Conservation (phyloP, 2,797 vertebrate genomes). For the Kryptopterus vitreolus region DNA sequence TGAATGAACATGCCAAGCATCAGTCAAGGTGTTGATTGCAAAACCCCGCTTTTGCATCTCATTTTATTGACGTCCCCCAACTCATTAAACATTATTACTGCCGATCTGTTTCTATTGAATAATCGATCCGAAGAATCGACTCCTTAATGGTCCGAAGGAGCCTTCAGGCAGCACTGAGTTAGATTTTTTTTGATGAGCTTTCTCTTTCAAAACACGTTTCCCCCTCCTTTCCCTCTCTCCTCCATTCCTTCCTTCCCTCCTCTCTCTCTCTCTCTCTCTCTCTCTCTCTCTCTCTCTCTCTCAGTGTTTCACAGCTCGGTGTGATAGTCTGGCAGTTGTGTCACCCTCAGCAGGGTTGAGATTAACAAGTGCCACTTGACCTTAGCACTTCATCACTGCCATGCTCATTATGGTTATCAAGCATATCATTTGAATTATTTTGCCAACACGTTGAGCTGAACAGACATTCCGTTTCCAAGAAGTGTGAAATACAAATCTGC, state of each 20-base stretch:
- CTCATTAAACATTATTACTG: slow-evolving; percentile 40
- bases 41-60: not conserved
- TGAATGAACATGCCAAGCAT: not conserved
- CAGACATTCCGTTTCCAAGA: not conserved
- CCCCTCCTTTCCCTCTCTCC: not conserved
- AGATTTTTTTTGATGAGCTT: slow-evolving; percentile 19
- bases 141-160: slow-evolving; percentile 35
- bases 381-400: slow-evolving; percentile 27
- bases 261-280: not conserved
- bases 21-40: not conserved
- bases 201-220: not conserved
- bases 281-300: no score
- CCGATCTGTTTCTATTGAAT: slow-evolving; percentile 16
- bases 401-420: slow-evolving; percentile 23
- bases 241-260: not conserved
- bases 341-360: slow-evolving; percentile 25
- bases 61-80: slow-evolving; percentile 18
- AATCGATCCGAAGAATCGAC: slow-evolving; percentile 35
- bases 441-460: not conserved
- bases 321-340: slow-evolving; percentile 25
- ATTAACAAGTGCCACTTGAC: slow-evolving; percentile 42
- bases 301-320: not conserved
- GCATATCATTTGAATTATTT: slow-evolving; percentile 12
- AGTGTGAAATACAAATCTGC: not conserved
- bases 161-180: not conserved